Percentiles rank a stretch among this genome's conserved stretches.
Evolutionary conservation across 2,797 vertebrate genomes (phyloP).

Genomic region (Ispidina lecontei): DNA sequence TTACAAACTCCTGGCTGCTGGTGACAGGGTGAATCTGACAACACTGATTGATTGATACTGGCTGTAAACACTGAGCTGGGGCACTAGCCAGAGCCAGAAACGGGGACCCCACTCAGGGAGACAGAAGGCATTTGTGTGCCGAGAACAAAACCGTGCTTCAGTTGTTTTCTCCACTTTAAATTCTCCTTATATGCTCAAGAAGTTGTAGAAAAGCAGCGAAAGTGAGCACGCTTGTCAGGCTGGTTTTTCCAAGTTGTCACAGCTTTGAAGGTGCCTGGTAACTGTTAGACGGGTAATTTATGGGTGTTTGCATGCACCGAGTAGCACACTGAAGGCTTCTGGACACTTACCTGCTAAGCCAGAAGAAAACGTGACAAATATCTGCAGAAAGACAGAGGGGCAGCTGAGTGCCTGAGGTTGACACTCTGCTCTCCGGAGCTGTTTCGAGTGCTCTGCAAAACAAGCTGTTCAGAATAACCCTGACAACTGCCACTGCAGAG

Average conservation of each 20-base stretch:
- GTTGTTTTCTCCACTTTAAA: conserved; percentile 14
- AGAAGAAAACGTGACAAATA: conserved; percentile 56
- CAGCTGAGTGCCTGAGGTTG: neutral
- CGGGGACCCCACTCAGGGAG: neutral
- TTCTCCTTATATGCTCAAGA: conserved; percentile 44
- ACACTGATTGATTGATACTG: conserved; percentile 17
- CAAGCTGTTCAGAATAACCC: neutral
- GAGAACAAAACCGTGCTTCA: conserved; percentile 19
- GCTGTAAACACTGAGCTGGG: neutral
- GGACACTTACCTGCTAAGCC: conserved; percentile 57
- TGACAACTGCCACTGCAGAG: neutral
- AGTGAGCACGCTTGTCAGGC: conserved; percentile 73
- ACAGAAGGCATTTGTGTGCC: conserved; percentile 8
- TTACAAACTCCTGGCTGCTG: neutral
- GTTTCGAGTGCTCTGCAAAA: neutral
- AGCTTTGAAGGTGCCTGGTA: conserved; percentile 64
- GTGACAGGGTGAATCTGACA: neutral
- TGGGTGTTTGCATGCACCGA: conserved; percentile 72
- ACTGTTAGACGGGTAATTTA: conserved; percentile 76
- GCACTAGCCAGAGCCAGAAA: neutral
- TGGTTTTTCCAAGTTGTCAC: conserved; percentile 80
- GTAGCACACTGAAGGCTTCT: conserved; percentile 63
- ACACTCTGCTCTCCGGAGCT: neutral
- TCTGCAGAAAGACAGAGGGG: conserved; percentile 19
- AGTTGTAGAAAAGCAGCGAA: conserved; percentile 42